Evolutionary conservation across 2,888 invertebrate species (phyloP).

Genomic region (Callimorpha dominula): DNA sequence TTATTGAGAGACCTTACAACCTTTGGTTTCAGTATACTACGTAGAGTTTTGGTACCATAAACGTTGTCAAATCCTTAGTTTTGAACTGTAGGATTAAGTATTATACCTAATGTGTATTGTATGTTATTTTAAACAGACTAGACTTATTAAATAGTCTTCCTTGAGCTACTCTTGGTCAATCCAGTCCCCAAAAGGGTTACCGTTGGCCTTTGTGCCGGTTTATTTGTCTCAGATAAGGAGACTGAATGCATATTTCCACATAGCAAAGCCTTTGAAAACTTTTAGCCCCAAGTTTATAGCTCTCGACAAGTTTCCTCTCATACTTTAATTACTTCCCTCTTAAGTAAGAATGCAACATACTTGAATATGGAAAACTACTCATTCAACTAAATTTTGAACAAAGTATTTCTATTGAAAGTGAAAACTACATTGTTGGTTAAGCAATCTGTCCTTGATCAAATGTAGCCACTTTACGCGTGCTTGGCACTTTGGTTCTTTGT

Average conservation of each 20-base stretch:
- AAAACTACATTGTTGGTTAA: not conserved
- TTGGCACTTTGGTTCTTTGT: not conserved
- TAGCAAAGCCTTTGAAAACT: not conserved
- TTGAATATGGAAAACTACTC: not conserved
- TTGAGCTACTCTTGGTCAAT: too few species aligned
- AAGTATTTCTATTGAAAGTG: not conserved
- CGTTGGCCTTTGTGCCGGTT: not conserved
- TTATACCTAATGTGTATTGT: too few species aligned
- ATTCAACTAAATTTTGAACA: not conserved
- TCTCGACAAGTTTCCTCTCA: too few species aligned
- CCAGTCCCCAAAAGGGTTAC: too few species aligned
- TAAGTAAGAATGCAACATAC: not conserved
- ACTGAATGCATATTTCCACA: not conserved
- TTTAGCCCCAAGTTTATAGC: not conserved
- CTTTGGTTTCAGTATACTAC: not conserved
- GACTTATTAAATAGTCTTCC: too few species aligned
- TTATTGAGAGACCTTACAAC: slow-evolving; percentile 1
- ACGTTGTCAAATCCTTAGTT: not conserved
- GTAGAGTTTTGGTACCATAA: too few species aligned
- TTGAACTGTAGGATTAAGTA: not conserved
- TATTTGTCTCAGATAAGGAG: not conserved
- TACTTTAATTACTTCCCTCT: not conserved
- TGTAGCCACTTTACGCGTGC: not conserved
- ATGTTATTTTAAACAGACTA: too few species aligned
- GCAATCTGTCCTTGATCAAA: not conserved